These are phyloP conservation scores for Parnassius apollo DNA, from an alignment of 2,888 invertebrate species.

Conservation along the genomic window DNA sequence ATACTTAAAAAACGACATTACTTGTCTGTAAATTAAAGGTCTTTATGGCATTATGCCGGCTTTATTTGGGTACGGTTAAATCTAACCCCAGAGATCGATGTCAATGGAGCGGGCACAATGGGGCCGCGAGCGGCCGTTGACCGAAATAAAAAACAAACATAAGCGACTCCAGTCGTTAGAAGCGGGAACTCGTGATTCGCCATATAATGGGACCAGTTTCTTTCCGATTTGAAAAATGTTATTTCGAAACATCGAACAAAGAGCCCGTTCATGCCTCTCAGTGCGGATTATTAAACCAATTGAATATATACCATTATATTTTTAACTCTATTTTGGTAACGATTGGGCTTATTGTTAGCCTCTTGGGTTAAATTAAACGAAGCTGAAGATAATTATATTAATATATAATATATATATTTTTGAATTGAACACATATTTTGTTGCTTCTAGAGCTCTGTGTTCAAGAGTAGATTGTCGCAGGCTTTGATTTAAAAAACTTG, in stretches of 20 bases:
- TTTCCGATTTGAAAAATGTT: slow-evolving; percentile 14
- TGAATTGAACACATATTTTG: too few species aligned
- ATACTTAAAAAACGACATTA: slow-evolving; percentile 21
- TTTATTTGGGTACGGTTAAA: slow-evolving; percentile 43
- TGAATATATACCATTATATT: neutral
- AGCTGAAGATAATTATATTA: too few species aligned
- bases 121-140: slow-evolving; percentile 67
- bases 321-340: too few species aligned
- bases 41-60: slow-evolving; percentile 26
- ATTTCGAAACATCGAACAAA: slow-evolving; percentile 17
- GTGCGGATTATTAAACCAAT: neutral
- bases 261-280: neutral
- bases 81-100: slow-evolving; percentile 69
- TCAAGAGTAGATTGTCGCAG: too few species aligned
- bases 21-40: slow-evolving; percentile 10
- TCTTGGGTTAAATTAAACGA: too few species aligned
- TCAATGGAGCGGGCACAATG: slow-evolving; percentile 67
- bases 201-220: slow-evolving; percentile 29
- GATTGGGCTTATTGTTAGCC: too few species aligned
- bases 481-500: too few species aligned
- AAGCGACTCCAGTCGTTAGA: slow-evolving; percentile 50
- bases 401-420: too few species aligned
- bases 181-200: slow-evolving; percentile 62
- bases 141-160: slow-evolving; percentile 72
- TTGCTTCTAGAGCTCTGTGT: too few species aligned